Evolutionary conservation across 1,140 invertebrate genomes (phyloP).

Genomic region (Augochlora pura): DNA sequence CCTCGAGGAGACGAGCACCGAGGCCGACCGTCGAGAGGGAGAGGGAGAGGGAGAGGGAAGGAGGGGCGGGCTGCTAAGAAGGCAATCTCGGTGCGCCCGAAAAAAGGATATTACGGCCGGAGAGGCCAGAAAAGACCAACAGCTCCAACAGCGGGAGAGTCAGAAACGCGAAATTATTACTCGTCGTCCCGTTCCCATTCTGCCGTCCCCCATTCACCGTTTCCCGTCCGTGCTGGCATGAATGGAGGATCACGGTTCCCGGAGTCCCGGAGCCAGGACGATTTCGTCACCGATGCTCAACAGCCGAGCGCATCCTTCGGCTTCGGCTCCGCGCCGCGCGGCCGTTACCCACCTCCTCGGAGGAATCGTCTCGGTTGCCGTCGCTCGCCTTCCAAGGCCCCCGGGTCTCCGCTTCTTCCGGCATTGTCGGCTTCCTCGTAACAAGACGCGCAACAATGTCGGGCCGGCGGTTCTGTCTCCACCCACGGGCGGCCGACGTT

Average conservation of each 20-base stretch:
- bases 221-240: constrained; percentile 32
- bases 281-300: constrained; percentile 20
- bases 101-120: not conserved
- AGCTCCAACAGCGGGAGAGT: not conserved
- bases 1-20: not conserved
- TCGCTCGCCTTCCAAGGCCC: not conserved
- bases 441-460: constrained; percentile 24
- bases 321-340: not conserved
- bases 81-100: constrained; percentile 7
- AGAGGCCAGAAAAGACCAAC: constrained; percentile 3
- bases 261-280: constrained; percentile 17
- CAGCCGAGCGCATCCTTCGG: not conserved
- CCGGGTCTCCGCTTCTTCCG: not conserved
- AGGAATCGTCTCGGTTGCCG: not conserved
- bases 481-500: constrained; percentile 8
- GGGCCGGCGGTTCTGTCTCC: not conserved
- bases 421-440: constrained; percentile 7
- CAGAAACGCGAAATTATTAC: constrained; percentile 22
- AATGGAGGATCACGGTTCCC: constrained; percentile 16
- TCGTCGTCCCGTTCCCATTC: constrained; percentile 20
- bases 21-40: no score
- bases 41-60: no score
- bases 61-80: not conserved
- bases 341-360: not conserved
- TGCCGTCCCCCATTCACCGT: constrained; percentile 33